phyloP scores from a whole-genome alignment of 2,888 invertebrate species.

The Caenorhabditis auriculariae region DNA sequence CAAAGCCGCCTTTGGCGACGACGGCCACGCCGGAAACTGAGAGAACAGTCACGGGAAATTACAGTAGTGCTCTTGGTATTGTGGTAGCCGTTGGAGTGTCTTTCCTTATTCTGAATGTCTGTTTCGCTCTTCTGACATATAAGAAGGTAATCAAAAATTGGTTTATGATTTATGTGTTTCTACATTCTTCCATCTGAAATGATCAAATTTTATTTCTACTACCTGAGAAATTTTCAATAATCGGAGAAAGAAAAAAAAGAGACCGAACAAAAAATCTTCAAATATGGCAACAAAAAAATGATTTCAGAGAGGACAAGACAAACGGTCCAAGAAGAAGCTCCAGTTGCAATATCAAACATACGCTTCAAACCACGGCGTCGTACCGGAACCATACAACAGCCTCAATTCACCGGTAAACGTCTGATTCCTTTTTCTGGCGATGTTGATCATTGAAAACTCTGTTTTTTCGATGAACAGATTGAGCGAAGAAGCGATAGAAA shows the following conservation, averaged over 20 bases:
- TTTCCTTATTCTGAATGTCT: constrained; percentile 58
- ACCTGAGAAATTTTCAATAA: neutral
- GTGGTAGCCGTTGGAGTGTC: constrained; percentile 54
- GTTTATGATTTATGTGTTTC: neutral
- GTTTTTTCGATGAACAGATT: too few species aligned
- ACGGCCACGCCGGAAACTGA: constrained; percentile 16
- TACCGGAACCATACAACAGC: constrained; percentile 49
- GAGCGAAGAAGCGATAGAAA: too few species aligned
- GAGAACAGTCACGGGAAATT: constrained; percentile 16
- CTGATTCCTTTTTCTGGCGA: constrained; percentile 1
- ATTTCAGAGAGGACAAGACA: constrained; percentile 51
- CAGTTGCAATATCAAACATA: constrained; percentile 57
- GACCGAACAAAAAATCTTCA: neutral
- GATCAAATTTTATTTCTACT: neutral
- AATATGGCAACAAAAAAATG: neutral
- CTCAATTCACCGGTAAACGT: constrained; percentile 52
- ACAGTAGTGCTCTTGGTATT: constrained; percentile 39
- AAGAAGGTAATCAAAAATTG: neutral
- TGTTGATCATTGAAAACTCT: too few species aligned
- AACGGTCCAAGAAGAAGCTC: constrained; percentile 49
- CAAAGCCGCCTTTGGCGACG: constrained; percentile 24
- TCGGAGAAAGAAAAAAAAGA: neutral
- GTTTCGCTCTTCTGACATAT: constrained; percentile 22
- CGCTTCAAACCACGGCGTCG: constrained; percentile 45
- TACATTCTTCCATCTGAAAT: too few species aligned